Evolutionary conservation across 2,888 invertebrate species (phyloP).

Genomic region (Proisotoma minuta): DNA sequence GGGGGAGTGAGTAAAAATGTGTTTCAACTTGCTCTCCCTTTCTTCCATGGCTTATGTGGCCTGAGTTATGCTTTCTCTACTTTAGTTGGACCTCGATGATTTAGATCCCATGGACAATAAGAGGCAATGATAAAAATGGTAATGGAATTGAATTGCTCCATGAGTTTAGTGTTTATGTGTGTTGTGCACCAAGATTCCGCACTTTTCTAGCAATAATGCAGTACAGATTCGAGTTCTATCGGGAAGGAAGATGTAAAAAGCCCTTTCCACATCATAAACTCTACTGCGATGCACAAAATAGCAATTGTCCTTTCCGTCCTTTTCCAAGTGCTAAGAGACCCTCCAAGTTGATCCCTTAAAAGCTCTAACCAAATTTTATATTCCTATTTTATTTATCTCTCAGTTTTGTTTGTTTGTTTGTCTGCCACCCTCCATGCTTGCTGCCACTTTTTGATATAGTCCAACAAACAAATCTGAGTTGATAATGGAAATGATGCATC

Average conservation of each 20-base stretch:
- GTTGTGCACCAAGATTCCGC: neutral
- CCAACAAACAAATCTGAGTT: too few species aligned
- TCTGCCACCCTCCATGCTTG: too few species aligned
- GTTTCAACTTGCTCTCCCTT: too few species aligned
- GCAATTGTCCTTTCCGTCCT: constrained; percentile 42
- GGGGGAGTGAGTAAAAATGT: neutral
- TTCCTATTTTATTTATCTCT: constrained; percentile 7
- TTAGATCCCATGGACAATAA: constrained; percentile 10
- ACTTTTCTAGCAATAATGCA: neutral
- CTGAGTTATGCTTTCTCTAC: constrained; percentile 11
- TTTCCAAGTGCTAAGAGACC: constrained; percentile 9
- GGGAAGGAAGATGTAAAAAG: constrained; percentile 36
- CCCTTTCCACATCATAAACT: constrained; percentile 45
- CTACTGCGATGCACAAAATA: constrained; percentile 44
- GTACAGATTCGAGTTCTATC: neutral
- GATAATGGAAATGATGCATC: neutral
- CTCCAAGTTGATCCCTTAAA: constrained; percentile 4
- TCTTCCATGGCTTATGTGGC: neutral
- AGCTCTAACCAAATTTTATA: constrained; percentile 15
- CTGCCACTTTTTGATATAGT: too few species aligned
- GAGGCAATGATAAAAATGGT: constrained; percentile 25
- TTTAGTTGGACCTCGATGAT: constrained; percentile 11
- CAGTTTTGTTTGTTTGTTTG: neutral
- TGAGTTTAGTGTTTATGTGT: constrained; percentile 14
- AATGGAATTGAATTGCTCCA: constrained; percentile 28